A percentile compares a stretch with the other conserved stretches of the same genome.
These are phyloP conservation scores for Hypolimnas misippus DNA, from an alignment of 2,888 invertebrate genomes.

Conservation along the genomic window DNA sequence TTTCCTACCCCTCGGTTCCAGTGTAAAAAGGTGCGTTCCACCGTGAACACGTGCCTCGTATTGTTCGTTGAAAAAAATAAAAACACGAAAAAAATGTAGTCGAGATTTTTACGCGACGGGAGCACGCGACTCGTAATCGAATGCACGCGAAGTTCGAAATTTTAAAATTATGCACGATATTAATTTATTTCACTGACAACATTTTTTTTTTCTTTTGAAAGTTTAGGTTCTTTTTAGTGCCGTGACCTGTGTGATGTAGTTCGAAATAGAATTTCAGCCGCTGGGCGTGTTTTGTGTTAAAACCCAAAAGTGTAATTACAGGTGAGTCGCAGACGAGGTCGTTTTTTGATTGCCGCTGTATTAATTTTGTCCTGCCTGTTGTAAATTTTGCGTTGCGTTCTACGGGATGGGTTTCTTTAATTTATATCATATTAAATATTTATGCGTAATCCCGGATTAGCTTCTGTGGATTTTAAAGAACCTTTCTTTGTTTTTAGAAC, in stretches of 20 bases:
- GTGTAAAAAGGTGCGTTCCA: constrained; percentile 59
- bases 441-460: neutral
- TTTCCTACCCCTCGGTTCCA: constrained; percentile 66
- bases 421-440: constrained; percentile 13
- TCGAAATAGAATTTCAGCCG: constrained; percentile 39
- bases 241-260: constrained; percentile 52
- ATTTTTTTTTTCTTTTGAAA: constrained; percentile 25
- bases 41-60: constrained; percentile 50
- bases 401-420: neutral
- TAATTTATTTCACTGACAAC: constrained; percentile 42
- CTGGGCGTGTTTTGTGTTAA: constrained; percentile 45
- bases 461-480: constrained; percentile 5
- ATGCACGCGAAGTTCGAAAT: constrained; percentile 48
- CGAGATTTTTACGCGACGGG: constrained; percentile 45
- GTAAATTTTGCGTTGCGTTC: neutral
- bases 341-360: neutral
- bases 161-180: constrained; percentile 36
- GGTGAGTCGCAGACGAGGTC: constrained; percentile 50
- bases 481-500: neutral
- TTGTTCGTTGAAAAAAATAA: constrained; percentile 46
- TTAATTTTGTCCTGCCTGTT: constrained; percentile 13
- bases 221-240: constrained; percentile 44
- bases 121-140: constrained; percentile 44
- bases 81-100: constrained; percentile 72
- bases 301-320: constrained; percentile 49